Percentiles rank a stretch among this genome's conserved stretches.
Conservation (phyloP, 2,888 invertebrate species). For the Cheilosia grossa region DNA sequence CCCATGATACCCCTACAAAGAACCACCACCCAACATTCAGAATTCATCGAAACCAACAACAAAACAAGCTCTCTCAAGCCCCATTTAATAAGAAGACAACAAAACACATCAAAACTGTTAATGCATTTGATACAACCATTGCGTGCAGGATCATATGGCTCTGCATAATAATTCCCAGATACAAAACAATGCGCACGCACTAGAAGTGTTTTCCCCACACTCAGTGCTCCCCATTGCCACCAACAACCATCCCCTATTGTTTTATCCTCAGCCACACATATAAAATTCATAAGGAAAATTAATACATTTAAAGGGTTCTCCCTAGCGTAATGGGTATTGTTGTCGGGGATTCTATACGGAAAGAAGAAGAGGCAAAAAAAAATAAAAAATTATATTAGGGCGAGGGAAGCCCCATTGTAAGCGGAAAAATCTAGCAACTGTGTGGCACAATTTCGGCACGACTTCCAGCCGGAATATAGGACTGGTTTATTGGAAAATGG, state of each 20-base stretch:
- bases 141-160: slow-evolving; percentile 53
- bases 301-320: slow-evolving; percentile 41
- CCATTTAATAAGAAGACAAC: slow-evolving; percentile 23
- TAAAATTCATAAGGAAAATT: slow-evolving; percentile 37
- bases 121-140: slow-evolving; percentile 50
- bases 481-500: slow-evolving; percentile 82
- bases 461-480: slow-evolving; percentile 79
- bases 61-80: slow-evolving; percentile 18
- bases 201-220: slow-evolving; percentile 48
- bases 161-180: slow-evolving; percentile 49
- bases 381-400: slow-evolving; percentile 9
- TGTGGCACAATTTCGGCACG: slow-evolving; percentile 68
- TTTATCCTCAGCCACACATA: slow-evolving; percentile 10
- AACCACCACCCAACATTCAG: neutral
- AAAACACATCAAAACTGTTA: slow-evolving; percentile 28
- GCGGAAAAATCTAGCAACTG: slow-evolving; percentile 8
- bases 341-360: slow-evolving; percentile 38
- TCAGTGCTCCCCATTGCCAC: neutral
- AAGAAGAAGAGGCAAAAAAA: neutral
- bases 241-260: slow-evolving; percentile 37
- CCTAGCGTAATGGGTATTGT: slow-evolving; percentile 48
- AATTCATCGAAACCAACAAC: slow-evolving; percentile 16
- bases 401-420: slow-evolving; percentile 12
- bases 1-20: neutral
- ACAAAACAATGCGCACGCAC: slow-evolving; percentile 74